phyloP scores from a whole-genome alignment of 2,797 vertebrate genomes.

The Cryptoprocta ferox region DNA sequence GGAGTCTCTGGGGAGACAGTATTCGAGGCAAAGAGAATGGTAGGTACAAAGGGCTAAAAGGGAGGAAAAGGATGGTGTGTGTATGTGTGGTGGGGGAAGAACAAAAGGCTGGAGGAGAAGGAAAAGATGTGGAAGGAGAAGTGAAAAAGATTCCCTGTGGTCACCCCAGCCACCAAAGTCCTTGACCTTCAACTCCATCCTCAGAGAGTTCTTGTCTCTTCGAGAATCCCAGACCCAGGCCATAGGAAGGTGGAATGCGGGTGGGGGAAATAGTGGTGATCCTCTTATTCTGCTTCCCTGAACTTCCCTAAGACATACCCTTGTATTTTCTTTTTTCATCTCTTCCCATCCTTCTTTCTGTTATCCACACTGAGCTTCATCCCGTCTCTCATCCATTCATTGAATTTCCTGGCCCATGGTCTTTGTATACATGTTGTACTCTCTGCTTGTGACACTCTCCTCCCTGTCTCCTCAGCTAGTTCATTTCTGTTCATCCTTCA shows the following conservation, averaged over 20 bases:
- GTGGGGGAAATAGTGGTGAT: background rate
- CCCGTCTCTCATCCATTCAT: background rate
- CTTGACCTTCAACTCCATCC: background rate
- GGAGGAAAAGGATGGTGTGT: background rate
- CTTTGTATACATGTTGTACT: fast-evolving
- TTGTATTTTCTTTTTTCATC: background rate
- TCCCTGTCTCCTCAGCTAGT: background rate
- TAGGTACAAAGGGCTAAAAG: background rate
- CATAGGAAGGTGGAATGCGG: background rate
- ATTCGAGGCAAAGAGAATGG: background rate
- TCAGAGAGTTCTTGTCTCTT: background rate
- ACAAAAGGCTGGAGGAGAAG: too few relatives aligned
- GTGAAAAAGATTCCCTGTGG: background rate
- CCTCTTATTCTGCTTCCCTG: background rate
- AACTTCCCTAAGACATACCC: background rate
- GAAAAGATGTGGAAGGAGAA: background rate
- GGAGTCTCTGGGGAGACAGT: background rate
- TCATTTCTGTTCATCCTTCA: background rate
- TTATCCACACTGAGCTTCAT: background rate
- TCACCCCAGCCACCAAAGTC: background rate
- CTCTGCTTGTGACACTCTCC: background rate
- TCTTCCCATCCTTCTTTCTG: background rate
- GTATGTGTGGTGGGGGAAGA: too few relatives aligned
- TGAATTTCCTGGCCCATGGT: too few relatives aligned
- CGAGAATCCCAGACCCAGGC: background rate